Base-by-base conservation (phyloP, 2,797 vertebrate species). In the Oophaga sylvatica region DNA sequence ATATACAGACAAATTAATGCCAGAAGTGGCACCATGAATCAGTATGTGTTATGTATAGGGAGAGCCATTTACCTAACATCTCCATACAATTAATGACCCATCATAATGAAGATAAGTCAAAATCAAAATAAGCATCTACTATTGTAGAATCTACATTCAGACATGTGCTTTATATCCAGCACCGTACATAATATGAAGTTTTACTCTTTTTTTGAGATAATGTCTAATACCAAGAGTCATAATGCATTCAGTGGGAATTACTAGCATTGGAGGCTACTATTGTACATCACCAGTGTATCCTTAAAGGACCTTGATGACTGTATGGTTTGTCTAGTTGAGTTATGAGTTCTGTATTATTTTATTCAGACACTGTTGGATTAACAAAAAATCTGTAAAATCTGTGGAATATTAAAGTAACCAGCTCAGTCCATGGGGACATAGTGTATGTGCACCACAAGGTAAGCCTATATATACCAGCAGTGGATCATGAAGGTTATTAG, bases 291-390 rank as follows among this genome's bases (percentile, higher is more conserved):
- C 71, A 1, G 3, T 26, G 48, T 77, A 77, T 77, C 75, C 75
- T 77, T 56, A 77, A 77, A 77, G 75, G 45, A 77, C 75, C 75
- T 77, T 56, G 45, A 48, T 17, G 48, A 77, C 22, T 75, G 45
- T 48, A 12, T 48, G 71, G 6, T 53, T 75, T 75, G 41, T 13
- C 71, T 41, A 41, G 68, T 53, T 76, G 41, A 6, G 8, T 48
- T 48, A 76, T 76, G 22, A 53, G 20, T 76, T 53, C 48, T 56
- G 5, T 77, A 77, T 13, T 56, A 77, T 77, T 77, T 3, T 77
- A 48, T 2, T 53, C 22, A 48, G 20, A 20, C 31, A 41, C 19
- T 19, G 13, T 76, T 76, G 1, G 68, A 15, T n/a, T 13, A 7
- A 2, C 3, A 56, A 56, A 77, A 22, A 41, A 41, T 41, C 11